Evolutionary conservation across 2,797 vertebrate species (phyloP), one percentile per base, ranked within the genome.

Genomic region (Rhinatrema bivittatum): DNA sequence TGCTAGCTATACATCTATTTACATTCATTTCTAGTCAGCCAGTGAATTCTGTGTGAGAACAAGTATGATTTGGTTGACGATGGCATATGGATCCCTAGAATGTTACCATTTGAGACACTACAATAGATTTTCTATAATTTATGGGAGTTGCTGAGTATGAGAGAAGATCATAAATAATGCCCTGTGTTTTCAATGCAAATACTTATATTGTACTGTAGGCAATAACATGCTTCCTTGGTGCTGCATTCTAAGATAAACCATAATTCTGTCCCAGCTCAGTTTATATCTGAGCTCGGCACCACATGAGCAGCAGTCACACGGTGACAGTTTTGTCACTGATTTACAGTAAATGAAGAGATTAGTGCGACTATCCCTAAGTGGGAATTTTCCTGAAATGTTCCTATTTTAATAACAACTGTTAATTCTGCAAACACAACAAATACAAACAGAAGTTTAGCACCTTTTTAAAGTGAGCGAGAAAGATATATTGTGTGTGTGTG

Each of bases 381-480:
- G 67, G 56, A 31, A 59, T 36, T 32, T 50, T 50, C 5, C 17
- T 35, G 33, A 44, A 43, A 20, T 14, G 46, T 18, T 27, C 40
- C 30, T 36, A 25, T 38, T 24, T 60, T 48, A 32, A 20, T 34
- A 45, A 62, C 35, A 11, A 32, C 55, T 16, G 31, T 8, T 5
- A 36, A 10, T 12, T 56, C 4, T 1, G 2, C 18, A 66, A 53
- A 41, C 56, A 36, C 34, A 56, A 38, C 14, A 64, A 61, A 40
- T 29, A 27, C 60, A 39, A 35, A 33, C 32, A 62, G 45, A 65
- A 57, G 69, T 63, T 63, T 51, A 65, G 39, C 54, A 42, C 23
- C 42, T 26, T 37, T 29, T 24, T 54, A 49, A 57, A 53, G n/a
- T n/a, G n/a, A n/a, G n/a, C n/a, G n/a, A n/a, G n/a, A n/a, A n/a